Evolutionary conservation across 2,113 vertebrate species (phyloP).

Genomic region (Campylomormyrus numenius): DNA sequence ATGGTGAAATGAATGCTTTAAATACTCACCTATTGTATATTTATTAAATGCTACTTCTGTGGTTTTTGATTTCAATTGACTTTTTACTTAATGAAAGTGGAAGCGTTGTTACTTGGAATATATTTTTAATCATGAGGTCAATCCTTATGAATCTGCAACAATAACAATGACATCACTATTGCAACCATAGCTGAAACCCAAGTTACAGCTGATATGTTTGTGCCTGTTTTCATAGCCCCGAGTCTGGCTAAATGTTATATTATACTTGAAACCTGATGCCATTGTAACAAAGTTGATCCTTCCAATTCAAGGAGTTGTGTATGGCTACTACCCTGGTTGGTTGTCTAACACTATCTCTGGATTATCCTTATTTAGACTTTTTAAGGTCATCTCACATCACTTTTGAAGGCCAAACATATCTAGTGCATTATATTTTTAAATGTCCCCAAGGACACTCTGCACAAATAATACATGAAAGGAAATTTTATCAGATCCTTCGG

Average conservation of each 20-base stretch:
- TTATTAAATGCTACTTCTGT: background rate
- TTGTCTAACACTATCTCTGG: background rate
- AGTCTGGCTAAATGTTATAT: background rate
- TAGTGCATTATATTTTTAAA: background rate
- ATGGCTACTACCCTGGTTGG: background rate
- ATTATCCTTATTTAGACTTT: background rate
- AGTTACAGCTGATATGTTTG: background rate
- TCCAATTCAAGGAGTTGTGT: background rate
- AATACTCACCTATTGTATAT: background rate
- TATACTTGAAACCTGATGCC: background rate
- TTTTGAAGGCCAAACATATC: background rate
- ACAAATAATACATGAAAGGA: background rate
- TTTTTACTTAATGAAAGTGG: background rate
- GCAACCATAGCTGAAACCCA: background rate
- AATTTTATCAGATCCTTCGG: background rate
- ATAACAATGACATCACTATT: background rate
- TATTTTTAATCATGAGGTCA: background rate
- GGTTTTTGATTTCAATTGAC: background rate
- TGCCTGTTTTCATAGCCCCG: background rate
- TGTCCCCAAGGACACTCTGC: background rate
- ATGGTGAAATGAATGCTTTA: background rate
- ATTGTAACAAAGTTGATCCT: background rate
- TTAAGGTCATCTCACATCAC: background rate
- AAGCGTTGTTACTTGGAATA: background rate
- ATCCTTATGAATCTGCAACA: background rate